Base-by-base conservation (phyloP, 2,113 vertebrate genomes). In the Numenius arquata region DNA sequence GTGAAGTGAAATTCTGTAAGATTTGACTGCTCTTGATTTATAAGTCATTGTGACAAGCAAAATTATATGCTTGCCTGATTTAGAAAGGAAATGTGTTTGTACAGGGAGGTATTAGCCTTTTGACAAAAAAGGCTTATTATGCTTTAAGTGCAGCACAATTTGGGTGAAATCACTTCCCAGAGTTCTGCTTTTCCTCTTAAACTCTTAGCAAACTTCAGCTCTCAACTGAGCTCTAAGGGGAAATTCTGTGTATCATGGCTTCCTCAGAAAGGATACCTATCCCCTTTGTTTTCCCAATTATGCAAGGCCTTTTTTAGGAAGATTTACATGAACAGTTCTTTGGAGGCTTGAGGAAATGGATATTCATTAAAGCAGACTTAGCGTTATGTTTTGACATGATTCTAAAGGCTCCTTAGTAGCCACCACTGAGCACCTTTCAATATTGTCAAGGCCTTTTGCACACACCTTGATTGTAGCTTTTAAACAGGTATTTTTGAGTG, bases 61-160 rank as follows among this genome's bases (percentile, higher is more conserved):
- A 96, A 95, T 92, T 87, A 72, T 38, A 58, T 85, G 53, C 83
- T 68, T 94, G 36, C 61, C 43, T 85, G 80, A 85, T 92, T 85
- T 93, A 89, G 90, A 90, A 77, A 74, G 68, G 43, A 86, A 86
- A 68, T 75, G 53, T 89, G 68, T 92, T 95, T 76, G 47, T 68
- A 61, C 45, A 90, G 13, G 59, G 74, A 77, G 65, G 26, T 81
- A 45, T 92, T 90, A 94, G 41, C 52, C 70, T 84, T 96, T 88
- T 90, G 88, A 81, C n/a, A 93, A 50, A 82, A 85, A 61, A 61
- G 26, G n/a, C 43, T 84, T 93, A 63, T 91, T 96, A 32, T 75
- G 36, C 61, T 87, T 9, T 50, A 78, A 93, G 58, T 70, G 45
- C 36, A 85, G 82, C n/a, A 73, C 27, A 66, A 0, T 92, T 78